Evolutionary conservation across 2,888 invertebrate genomes (phyloP), one percentile per base, ranked within the genome.

Genomic region (Xestia sexstrigata): DNA sequence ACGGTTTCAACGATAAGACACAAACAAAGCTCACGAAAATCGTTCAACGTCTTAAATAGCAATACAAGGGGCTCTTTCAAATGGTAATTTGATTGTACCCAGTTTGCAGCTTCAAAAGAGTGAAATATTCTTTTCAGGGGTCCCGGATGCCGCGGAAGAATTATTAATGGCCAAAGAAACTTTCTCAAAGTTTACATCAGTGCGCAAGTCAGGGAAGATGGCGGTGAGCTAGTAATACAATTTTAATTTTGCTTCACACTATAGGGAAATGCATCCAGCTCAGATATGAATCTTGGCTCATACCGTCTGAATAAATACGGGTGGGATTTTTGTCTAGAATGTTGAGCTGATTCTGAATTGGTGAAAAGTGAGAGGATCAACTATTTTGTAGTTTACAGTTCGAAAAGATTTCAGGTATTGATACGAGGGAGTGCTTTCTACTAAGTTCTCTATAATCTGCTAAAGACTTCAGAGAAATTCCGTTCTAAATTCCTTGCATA

Each of bases 21-120:
- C 89, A 90, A 92, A 94, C 92, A 94, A 93, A 91, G 92, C 89
- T 85, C 83, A 91, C 90, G 87, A 92, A 93, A 93, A 93, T 90
- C 92, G 92, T 93, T 94, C 92, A 93, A 90, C 90, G 92, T 90
- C 91, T 93, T 88, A 93, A 94, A 95, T 92, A 91, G 91, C 93
- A 91, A 93, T 93, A 93, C 92, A 92, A 93, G 92, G 88, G 87
- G 89, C 85, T 86, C 92, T 94, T 95, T 95, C 94, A 95, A 93
- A 95, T 95, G 95, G 94, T 95, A 96, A 96, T 95, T 95, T 94
- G 94, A 95, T 95, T 95, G 94, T 94, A 94, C 94, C 93, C 95
- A 93, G 93, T 95, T 94, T 93, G 92, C 91, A 91, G 92, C 92
- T 92, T 93, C 93, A 94, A 95, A 95, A 95, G 95, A 95, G 94